Conservation (phyloP, 2,888 invertebrate species). For the Rutpela maculata region DNA sequence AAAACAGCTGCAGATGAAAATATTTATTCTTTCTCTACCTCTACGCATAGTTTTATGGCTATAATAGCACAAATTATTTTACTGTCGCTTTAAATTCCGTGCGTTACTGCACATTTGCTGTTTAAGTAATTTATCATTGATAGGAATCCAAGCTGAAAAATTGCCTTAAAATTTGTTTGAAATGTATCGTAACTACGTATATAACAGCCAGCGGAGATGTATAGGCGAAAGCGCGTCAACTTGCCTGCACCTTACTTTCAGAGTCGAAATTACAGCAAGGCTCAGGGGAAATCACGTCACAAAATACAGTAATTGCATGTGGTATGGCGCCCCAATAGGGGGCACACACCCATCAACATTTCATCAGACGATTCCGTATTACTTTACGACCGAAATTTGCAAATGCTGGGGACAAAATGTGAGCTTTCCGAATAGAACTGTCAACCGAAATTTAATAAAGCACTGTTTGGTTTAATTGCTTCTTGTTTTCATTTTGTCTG, state of each 20-base stretch:
- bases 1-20: too few species aligned
- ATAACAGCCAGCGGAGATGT: slow-evolving; percentile 7
- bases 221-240: slow-evolving; percentile 25
- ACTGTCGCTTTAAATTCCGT: not conserved
- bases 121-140: not conserved
- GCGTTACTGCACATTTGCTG: not conserved
- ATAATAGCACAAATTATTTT: not conserved
- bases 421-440: not conserved
- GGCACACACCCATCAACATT: slow-evolving; percentile 56
- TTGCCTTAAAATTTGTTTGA: slow-evolving; percentile 11
- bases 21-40: too few species aligned
- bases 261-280: slow-evolving; percentile 48
- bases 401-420: not conserved
- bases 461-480: not conserved
- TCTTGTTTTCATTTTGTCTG: not conserved
- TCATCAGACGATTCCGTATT: slow-evolving; percentile 56
- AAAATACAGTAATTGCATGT: slow-evolving; percentile 64
- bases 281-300: slow-evolving; percentile 66
- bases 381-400: slow-evolving; percentile 45
- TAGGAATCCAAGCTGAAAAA: slow-evolving; percentile 1
- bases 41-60: too few species aligned
- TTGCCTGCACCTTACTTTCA: slow-evolving; percentile 51
- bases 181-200: not conserved
- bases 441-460: slow-evolving; percentile 30
- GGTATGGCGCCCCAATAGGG: slow-evolving; percentile 53